These are phyloP conservation scores for Grammomys dolichurus DNA, from an alignment of 2,113 vertebrate genomes.

Conservation along the genomic window DNA sequence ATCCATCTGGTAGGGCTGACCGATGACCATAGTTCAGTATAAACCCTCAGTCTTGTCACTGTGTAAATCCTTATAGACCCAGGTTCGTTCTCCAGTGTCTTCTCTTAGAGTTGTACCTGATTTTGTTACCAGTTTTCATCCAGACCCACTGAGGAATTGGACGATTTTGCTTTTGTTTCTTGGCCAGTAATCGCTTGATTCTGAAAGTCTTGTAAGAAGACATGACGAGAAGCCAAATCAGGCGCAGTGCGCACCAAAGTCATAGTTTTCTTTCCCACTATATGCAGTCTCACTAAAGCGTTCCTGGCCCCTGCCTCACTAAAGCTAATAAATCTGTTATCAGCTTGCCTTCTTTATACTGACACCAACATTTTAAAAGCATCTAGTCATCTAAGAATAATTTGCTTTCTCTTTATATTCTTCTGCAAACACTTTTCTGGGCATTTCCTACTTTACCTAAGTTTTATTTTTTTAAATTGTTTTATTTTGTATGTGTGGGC, in stretches of 20 bases:
- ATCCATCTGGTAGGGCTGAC: no score
- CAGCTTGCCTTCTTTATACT: conserved; percentile 29
- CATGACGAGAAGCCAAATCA: no score
- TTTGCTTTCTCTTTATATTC: conserved; percentile 24
- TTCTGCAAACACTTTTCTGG: not conserved
- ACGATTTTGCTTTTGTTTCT: no score
- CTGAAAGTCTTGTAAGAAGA: no score
- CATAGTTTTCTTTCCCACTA: not conserved
- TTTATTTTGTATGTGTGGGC: not conserved
- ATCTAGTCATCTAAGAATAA: not conserved
- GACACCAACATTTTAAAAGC: conserved; percentile 33
- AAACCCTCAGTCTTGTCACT: no score
- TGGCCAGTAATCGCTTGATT: no score
- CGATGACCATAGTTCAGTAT: no score
- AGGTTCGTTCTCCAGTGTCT: no score
- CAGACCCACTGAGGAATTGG: no score
- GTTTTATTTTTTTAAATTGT: not conserved
- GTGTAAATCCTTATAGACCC: no score
- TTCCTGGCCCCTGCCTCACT: not conserved
- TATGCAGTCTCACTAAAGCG: not conserved
- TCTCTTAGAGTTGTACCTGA: no score
- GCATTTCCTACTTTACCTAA: not conserved
- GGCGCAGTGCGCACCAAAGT: not conserved
- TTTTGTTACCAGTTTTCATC: no score
- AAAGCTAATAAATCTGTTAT: conserved; percentile 17